Conservation (phyloP, 1,140 invertebrate species). For the Tetragonula clypearis region DNA sequence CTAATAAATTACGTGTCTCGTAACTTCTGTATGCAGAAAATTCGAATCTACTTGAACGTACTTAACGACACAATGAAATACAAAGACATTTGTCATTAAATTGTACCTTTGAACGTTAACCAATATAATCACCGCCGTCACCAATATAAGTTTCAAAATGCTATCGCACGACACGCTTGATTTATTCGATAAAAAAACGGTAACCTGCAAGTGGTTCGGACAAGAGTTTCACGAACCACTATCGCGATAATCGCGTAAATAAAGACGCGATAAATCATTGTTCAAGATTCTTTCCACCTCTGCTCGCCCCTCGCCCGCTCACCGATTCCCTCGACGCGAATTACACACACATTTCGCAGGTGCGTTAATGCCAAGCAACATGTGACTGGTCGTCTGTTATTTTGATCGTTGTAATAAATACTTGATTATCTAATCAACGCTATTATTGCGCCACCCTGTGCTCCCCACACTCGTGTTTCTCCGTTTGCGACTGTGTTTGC, state of each 20-base stretch:
- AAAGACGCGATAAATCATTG: constrained; percentile 50
- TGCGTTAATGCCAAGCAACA: not conserved
- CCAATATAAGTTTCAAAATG: not conserved
- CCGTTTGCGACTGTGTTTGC: not conserved
- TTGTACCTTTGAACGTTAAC: too few relatives aligned
- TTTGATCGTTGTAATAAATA: constrained; percentile 35
- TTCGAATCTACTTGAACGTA: too few relatives aligned
- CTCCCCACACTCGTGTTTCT: constrained; percentile 25
- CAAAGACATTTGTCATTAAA: too few relatives aligned
- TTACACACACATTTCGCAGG: not conserved
- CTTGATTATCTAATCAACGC: constrained; percentile 45
- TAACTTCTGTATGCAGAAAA: too few relatives aligned
- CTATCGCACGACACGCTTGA: not conserved
- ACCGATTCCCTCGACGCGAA: not conserved
- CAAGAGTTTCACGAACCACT: not conserved
- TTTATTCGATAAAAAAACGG: not conserved
- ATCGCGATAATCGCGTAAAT: constrained; percentile 31
- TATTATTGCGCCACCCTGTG: constrained; percentile 8
- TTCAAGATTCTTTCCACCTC: not conserved
- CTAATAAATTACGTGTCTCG: too few relatives aligned
- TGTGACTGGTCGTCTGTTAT: not conserved
- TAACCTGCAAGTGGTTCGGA: not conserved
- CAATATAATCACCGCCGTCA: too few relatives aligned
- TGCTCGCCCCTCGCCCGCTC: too few relatives aligned
- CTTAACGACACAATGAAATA: too few relatives aligned